Evolutionary conservation across 2,113 vertebrate genomes (phyloP), one percentile per base, ranked within the genome.

Genomic region (Chiloscyllium plagiosum): DNA sequence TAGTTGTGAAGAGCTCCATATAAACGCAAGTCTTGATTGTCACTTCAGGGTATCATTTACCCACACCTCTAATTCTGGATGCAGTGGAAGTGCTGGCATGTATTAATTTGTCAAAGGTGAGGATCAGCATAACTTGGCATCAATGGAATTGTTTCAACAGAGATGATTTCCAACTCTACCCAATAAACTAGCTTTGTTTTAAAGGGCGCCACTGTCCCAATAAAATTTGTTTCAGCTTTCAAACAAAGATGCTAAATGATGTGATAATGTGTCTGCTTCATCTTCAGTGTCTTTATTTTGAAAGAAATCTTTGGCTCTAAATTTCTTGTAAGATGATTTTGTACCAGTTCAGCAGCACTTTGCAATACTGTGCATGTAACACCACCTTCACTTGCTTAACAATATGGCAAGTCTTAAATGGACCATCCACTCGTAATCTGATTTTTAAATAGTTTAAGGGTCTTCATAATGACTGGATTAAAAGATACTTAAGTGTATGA

Each of bases 111-210:
- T 65, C 20, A 37, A 83, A 93, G 61, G 6, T 93, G 89, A 93
- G n/a, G 17, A 93, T 93, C 89, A 93, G 6, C 89, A 65, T 93
- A 66, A 33, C n/a, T 93, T 93, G 89, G 22, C 89, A 93, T 12
- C 19, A 83, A 0, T 65, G 89, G 89, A 65, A 93, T 68, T 33
- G 13, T 93, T 93, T n/a, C 89, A 4, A 8, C 5, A 20, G n/a
- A 65, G 89, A 42, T 42, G n/a, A 33, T 17, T 93, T 56, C 29
- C 61, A 93, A 42, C 15, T 20, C 33, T 1, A 65, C 52, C 33
- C 37, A 56, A 90, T 90, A 56, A 65, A 90, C 29, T 90, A 13
- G 87, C 29, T 65, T 90, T 90, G 65, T 29, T n/a, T 90, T 65
- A 92, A 65, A 92, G 56, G 29, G 89, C 56, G 65, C n/a, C 7